Conservation (phyloP, 2,888 invertebrate genomes). For the Stenoptilia bipunctidactyla region DNA sequence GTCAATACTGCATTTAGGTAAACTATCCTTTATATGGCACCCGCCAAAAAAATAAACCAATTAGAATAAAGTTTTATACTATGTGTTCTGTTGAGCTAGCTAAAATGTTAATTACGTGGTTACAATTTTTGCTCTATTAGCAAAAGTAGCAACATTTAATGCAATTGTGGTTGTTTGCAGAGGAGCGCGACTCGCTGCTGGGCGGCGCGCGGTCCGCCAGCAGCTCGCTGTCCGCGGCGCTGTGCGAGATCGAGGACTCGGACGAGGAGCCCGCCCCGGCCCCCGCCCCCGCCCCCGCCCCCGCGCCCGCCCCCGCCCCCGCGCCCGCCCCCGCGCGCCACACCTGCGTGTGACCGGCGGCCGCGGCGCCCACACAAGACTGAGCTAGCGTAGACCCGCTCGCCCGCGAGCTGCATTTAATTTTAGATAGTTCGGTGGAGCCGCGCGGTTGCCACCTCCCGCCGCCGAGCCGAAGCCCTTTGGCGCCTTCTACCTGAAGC, state of each 20-base stretch:
- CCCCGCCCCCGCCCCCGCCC: conserved; percentile 39
- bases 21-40: too few relatives aligned
- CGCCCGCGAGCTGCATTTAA: conserved; percentile 12
- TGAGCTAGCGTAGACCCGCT: too few relatives aligned
- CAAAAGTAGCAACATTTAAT: background rate
- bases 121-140: too few relatives aligned
- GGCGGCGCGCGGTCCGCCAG: conserved; percentile 73
- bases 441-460: conserved; percentile 13
- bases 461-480: background rate
- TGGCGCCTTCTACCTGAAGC: too few relatives aligned
- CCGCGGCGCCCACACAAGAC: conserved; percentile 8
- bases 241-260: conserved; percentile 94
- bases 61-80: background rate
- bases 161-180: conserved; percentile 33
- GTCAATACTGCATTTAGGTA: too few relatives aligned
- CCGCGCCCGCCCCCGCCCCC: conserved; percentile 52
- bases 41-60: background rate
- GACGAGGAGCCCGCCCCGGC: conserved; percentile 75
- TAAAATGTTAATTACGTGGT: too few relatives aligned
- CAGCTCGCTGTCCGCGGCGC: conserved; percentile 88
- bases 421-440: conserved; percentile 10
- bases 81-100: too few relatives aligned
- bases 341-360: conserved; percentile 34
- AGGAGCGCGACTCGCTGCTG: conserved; percentile 81
- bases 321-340: conserved; percentile 21